These are phyloP conservation scores for Muschampia plurimacula DNA, from an alignment of 2,888 invertebrate species.

Conservation along the genomic window DNA sequence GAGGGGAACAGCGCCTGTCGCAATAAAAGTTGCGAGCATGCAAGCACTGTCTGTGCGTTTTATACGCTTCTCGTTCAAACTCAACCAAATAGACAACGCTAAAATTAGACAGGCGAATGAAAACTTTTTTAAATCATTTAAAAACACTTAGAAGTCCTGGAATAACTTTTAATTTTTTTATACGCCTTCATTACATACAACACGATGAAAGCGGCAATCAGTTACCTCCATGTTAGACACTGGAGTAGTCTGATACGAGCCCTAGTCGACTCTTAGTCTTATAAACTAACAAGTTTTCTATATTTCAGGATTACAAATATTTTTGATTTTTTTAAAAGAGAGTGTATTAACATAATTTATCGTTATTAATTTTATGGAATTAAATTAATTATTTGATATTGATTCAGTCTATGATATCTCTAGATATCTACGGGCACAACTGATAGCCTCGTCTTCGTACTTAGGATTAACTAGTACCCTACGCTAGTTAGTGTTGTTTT, in stretches of 20 bases:
- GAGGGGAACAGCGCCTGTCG: background rate
- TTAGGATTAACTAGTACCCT: slow-evolving; percentile 41
- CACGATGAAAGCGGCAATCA: slow-evolving; percentile 47
- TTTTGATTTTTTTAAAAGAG: slow-evolving; percentile 44
- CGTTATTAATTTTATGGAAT: slow-evolving; percentile 14
- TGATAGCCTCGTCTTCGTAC: slow-evolving; percentile 46
- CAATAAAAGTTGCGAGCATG: too few relatives aligned
- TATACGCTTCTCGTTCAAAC: too few relatives aligned
- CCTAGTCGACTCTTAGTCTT: slow-evolving; percentile 69
- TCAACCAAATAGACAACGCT: background rate
- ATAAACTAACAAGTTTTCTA: slow-evolving; percentile 51
- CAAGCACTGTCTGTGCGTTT: too few relatives aligned
- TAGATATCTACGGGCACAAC: slow-evolving; percentile 29
- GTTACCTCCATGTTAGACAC: slow-evolving; percentile 42
- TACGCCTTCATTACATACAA: slow-evolving; percentile 33
- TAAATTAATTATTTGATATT: slow-evolving; percentile 27
- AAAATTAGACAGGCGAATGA: background rate
- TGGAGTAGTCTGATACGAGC: slow-evolving; percentile 52
- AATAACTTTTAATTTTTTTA: background rate
- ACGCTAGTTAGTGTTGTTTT: slow-evolving; percentile 24
- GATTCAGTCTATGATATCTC: slow-evolving; percentile 28
- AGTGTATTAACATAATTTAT: slow-evolving; percentile 49
- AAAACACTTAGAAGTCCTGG: background rate
- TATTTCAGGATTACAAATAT: slow-evolving; percentile 46
- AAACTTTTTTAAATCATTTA: background rate